Conservation (phyloP, 2,888 invertebrate genomes). For the Troglohyphantes excavatus region DNA sequence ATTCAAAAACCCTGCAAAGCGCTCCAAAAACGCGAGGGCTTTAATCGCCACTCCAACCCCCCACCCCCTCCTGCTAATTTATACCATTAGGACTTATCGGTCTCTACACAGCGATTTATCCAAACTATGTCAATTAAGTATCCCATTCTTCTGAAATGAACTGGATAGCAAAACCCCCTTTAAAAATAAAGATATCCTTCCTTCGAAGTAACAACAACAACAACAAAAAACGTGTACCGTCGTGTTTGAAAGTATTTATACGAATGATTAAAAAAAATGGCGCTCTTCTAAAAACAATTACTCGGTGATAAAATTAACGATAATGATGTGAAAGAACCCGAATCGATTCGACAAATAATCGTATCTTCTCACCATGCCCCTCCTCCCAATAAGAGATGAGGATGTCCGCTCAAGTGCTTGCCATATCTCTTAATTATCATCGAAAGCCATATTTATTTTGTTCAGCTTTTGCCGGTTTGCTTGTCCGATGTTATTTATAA, state of each 20-base stretch:
- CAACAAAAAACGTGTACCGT: background rate
- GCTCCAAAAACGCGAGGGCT: background rate
- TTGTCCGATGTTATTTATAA: constrained; percentile 56
- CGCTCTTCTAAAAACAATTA: constrained; percentile 47
- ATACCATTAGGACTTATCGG: constrained; percentile 44
- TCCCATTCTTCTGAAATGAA: background rate
- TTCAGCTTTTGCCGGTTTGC: background rate
- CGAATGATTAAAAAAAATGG: constrained; percentile 14
- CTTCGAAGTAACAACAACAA: background rate
- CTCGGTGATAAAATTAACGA: constrained; percentile 59
- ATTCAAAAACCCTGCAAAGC: background rate
- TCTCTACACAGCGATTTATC: constrained; percentile 27
- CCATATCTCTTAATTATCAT: constrained; percentile 66
- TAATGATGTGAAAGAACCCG: constrained; percentile 8
- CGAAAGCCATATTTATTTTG: constrained; percentile 58
- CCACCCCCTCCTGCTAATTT: constrained; percentile 50
- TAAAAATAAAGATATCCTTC: constrained; percentile 9
- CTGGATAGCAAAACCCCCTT: background rate
- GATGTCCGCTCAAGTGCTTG: constrained; percentile 28
- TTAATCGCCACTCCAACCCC: constrained; percentile 10
- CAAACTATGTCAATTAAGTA: constrained; percentile 39
- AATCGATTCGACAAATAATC: constrained; percentile 55
- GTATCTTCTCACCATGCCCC: background rate
- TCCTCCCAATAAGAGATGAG: constrained; percentile 17
- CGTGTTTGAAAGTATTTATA: constrained; percentile 41